phyloP scores from a whole-genome alignment of 2,888 invertebrate species.

The Drosophila pullipes region DNA sequence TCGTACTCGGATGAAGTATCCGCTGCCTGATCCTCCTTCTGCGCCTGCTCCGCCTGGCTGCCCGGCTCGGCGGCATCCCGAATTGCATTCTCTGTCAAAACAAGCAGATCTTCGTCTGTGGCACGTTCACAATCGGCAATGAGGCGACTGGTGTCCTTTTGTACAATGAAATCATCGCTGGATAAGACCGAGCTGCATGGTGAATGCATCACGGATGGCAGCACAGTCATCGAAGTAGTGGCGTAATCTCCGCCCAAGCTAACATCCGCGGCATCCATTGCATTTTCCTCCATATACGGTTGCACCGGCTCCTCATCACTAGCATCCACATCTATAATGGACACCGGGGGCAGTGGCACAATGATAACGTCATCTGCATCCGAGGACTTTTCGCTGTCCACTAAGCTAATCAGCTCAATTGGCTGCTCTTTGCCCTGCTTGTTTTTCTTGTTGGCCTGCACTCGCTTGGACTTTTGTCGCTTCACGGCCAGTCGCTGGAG shows the following conservation, averaged over 20 bases:
- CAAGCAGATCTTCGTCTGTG: constrained; percentile 82
- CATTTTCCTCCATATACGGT: constrained; percentile 74
- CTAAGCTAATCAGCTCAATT: constrained; percentile 66
- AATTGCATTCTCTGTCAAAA: constrained; percentile 74
- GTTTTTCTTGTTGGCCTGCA: constrained; percentile 54
- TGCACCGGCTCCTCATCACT: constrained; percentile 71
- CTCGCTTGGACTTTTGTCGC: constrained; percentile 76
- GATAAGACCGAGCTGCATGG: constrained; percentile 83
- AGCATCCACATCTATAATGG: constrained; percentile 78
- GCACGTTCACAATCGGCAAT: constrained; percentile 67
- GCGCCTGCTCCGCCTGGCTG: neutral
- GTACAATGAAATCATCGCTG: constrained; percentile 85
- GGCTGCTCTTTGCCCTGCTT: constrained; percentile 29
- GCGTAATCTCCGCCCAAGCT: constrained; percentile 33
- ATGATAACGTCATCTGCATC: constrained; percentile 83
- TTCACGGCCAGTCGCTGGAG: constrained; percentile 73
- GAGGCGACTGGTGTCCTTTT: constrained; percentile 80
- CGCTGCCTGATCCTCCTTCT: constrained; percentile 1
- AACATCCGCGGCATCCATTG: constrained; percentile 77
- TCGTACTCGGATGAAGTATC: constrained; percentile 66
- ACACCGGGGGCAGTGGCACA: constrained; percentile 79
- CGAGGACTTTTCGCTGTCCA: constrained; percentile 62
- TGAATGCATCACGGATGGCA: constrained; percentile 49
- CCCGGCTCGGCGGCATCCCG: constrained; percentile 43
- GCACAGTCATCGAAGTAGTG: neutral